A percentile compares a stretch with the other conserved stretches of the same genome.
These are phyloP conservation scores for Stratiolaelaps scimitus DNA, from an alignment of 1,140 invertebrate genomes.

Conservation along the genomic window DNA sequence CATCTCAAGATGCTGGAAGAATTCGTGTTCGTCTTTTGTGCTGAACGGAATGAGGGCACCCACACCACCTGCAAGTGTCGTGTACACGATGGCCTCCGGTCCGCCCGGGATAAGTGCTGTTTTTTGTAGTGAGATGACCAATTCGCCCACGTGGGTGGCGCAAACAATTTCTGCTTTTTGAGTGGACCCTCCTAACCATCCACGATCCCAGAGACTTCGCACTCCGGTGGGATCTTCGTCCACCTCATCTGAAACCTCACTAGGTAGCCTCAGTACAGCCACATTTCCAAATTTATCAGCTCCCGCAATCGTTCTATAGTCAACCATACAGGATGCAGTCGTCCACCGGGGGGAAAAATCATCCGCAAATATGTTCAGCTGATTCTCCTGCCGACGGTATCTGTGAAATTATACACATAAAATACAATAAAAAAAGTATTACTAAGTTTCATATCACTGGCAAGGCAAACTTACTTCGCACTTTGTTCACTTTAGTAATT, in stretches of 20 bases:
- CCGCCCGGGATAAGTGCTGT: constrained; percentile 93
- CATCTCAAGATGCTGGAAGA: constrained; percentile 99
- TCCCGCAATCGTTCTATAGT: constrained; percentile 89
- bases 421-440: too few species aligned
- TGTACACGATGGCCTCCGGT: constrained; percentile 87
- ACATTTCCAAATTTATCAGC: constrained; percentile 99
- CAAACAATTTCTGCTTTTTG: constrained; percentile 88
- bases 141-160: constrained; percentile 92
- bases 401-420: constrained; percentile 39
- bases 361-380: constrained; percentile 94
- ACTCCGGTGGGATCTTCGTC: constrained; percentile 98
- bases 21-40: constrained; percentile 94
- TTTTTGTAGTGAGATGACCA: constrained; percentile 73
- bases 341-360: constrained; percentile 94
- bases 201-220: constrained; percentile 95
- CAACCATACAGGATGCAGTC: constrained; percentile 76
- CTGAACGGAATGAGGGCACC: constrained; percentile 95
- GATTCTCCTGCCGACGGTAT: constrained; percentile 90
- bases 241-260: constrained; percentile 85
- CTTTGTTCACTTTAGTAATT: too few species aligned
- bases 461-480: too few species aligned
- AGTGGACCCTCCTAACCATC: constrained; percentile 85
- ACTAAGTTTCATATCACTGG: too few species aligned
- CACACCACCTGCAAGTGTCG: constrained; percentile 84
- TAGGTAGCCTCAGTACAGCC: constrained; percentile 71